phyloP scores from a whole-genome alignment of 2,797 vertebrate species.

The Rhinella marina region DNA sequence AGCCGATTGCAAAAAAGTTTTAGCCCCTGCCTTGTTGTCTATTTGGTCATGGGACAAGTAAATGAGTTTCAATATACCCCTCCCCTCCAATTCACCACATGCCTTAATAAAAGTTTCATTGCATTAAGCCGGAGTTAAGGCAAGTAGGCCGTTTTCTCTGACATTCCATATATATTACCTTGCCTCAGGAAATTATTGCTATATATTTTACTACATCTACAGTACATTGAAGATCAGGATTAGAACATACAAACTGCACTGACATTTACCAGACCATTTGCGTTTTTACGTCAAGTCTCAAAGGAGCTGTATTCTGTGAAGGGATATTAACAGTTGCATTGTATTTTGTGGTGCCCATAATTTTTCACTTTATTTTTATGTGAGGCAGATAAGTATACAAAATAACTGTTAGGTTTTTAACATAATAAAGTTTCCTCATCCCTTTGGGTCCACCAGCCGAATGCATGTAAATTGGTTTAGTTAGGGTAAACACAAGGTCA shows the following conservation, averaged over 20 bases:
- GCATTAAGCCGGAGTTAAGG: constrained; percentile 82
- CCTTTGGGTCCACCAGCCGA: constrained; percentile 30
- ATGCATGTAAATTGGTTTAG: constrained; percentile 29
- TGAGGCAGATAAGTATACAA: constrained; percentile 39
- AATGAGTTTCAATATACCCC: constrained; percentile 82
- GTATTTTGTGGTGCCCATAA: constrained; percentile 50
- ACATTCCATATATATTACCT: constrained; percentile 84
- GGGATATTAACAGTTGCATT: constrained; percentile 58
- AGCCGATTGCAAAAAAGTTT: constrained; percentile 62
- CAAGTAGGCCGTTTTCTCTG: constrained; percentile 79
- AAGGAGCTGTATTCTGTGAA: constrained; percentile 58
- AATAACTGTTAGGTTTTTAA: constrained; percentile 29
- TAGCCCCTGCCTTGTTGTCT: constrained; percentile 78
- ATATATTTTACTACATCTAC: constrained; percentile 84
- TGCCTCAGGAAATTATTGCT: constrained; percentile 85
- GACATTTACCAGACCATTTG: constrained; percentile 81
- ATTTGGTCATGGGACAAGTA: constrained; percentile 76
- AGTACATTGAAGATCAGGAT: constrained; percentile 81
- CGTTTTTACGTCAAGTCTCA: constrained; percentile 72
- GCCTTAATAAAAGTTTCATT: constrained; percentile 85
- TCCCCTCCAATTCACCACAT: constrained; percentile 77
- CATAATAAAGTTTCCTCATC: constrained; percentile 39
- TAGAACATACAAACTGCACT: constrained; percentile 81
- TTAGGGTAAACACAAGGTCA: constrained; percentile 8
- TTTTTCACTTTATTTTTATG: constrained; percentile 49